Base-by-base conservation (phyloP, 2,797 vertebrate genomes). In the Clarias laeviceps region DNA sequence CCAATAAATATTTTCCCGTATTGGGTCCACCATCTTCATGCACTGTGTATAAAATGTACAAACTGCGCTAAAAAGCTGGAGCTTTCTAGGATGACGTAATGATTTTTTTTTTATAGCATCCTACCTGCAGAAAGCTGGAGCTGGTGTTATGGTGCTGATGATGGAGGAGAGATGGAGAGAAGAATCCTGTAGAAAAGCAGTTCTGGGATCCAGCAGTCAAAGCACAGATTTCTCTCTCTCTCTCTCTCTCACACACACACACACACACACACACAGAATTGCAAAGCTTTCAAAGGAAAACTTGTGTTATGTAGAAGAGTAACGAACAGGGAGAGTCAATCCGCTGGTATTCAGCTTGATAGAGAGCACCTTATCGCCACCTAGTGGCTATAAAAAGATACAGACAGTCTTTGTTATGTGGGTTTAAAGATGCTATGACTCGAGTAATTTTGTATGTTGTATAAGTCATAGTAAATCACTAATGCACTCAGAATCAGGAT, bases 361-460 rank as follows among this genome's bases (percentile, higher is more conserved):
- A 45, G 20, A 11, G 37, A 1, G 8, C 24, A n/a, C 18, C 24
- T 12, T 45, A 27, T 2, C 74, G 86, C 84, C 84, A 69, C 62
- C 86, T 88, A 86, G 82, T 82, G 84, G 73, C 7, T 15, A 76
- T 27, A 54, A 69, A 74, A 73, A 37, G 62, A 79, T 73, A 40
- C 61, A 64, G 14, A 14, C 57, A 40, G 12, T 24, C 17, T 59
- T 77, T 22, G 32, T 77, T 77, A 32, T 5, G 22, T 20, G 20
- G 5, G 1, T 24, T 61, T 15, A 78, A 32, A 57, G 27, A 27
- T 29, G 54, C 29, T 24, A 15, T 18, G 37, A 54, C 8, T 73
- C 2, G 2, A 37, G 45, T 27, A 45, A 45, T 45, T 45, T 8
- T 45, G 40, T 8, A 45, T 8, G 40, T 45, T 45, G 40, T 9